Percentiles rank a stretch among this genome's conserved stretches.
Evolutionary conservation across 2,888 invertebrate species (phyloP).

Genomic region (Drosophila niveifrons): DNA sequence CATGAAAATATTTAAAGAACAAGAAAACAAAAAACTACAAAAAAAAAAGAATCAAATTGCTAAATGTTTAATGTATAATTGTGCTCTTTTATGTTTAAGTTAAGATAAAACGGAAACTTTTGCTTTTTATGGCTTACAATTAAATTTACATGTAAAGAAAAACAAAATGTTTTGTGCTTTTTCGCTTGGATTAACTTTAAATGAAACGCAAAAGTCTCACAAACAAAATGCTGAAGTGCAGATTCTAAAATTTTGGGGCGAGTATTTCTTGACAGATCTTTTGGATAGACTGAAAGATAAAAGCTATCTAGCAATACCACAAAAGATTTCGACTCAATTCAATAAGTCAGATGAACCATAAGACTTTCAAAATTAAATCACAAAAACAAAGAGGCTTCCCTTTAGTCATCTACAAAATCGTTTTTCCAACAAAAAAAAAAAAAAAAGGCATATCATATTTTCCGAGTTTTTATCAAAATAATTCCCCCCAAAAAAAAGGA

Average conservation of each 20-base stretch:
- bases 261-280: conserved; percentile 6
- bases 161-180: conserved; percentile 38
- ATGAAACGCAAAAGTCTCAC: conserved; percentile 39
- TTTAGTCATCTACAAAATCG: neutral
- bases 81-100: conserved; percentile 63
- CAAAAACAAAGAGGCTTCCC: conserved; percentile 12
- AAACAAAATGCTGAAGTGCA: neutral
- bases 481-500: conserved; percentile 1
- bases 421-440: conserved; percentile 1
- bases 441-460: conserved; percentile 16
- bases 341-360: neutral
- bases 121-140: conserved; percentile 56
- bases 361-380: neutral
- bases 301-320: conserved; percentile 15
- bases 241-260: conserved; percentile 17
- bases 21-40: conserved; percentile 12
- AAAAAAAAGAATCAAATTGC: conserved; percentile 33
- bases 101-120: conserved; percentile 33
- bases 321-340: conserved; percentile 14
- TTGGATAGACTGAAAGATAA: conserved; percentile 23
- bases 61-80: conserved; percentile 59
- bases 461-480: conserved; percentile 5
- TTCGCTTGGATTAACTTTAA: conserved; percentile 53
- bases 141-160: conserved; percentile 44
- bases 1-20: conserved; percentile 29